These are phyloP conservation scores for Hassar affinis DNA, from an alignment of 2,113 vertebrate species.

Conservation along the genomic window DNA sequence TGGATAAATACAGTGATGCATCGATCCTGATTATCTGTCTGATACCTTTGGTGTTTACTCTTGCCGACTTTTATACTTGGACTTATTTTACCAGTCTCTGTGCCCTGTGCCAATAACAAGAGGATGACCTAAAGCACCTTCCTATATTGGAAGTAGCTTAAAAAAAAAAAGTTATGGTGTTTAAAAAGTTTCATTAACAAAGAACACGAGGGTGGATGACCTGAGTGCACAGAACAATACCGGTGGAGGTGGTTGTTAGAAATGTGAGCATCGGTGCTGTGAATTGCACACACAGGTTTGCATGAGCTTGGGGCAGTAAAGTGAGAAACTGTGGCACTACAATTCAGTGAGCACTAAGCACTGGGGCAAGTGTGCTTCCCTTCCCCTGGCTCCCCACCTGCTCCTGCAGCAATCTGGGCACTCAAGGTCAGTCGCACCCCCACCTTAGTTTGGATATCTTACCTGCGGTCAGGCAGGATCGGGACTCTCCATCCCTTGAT, in stretches of 20 bases:
- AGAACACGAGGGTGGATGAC: neutral
- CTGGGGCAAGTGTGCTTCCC: neutral
- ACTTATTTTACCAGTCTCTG: neutral
- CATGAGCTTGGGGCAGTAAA: neutral
- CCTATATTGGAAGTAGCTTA: neutral
- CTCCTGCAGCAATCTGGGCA: neutral
- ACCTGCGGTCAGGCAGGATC: constrained; percentile 91
- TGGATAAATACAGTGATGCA: neutral
- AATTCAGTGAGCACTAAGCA: neutral
- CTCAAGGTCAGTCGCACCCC: neutral
- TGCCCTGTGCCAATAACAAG: neutral
- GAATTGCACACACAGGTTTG: neutral
- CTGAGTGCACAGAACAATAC: neutral
- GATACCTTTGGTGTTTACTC: neutral
- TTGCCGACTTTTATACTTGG: neutral
- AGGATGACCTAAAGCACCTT: neutral
- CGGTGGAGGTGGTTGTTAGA: neutral
- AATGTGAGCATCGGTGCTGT: neutral
- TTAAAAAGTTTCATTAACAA: neutral
- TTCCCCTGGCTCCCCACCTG: neutral
- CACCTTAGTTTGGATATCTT: constrained; percentile 35
- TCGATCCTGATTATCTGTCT: neutral
- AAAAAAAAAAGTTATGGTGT: neutral
- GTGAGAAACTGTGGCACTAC: neutral
- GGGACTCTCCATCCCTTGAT: constrained; percentile 98